phyloP scores from a whole-genome alignment of 2,797 vertebrate species.

The Spatula clypeata region DNA sequence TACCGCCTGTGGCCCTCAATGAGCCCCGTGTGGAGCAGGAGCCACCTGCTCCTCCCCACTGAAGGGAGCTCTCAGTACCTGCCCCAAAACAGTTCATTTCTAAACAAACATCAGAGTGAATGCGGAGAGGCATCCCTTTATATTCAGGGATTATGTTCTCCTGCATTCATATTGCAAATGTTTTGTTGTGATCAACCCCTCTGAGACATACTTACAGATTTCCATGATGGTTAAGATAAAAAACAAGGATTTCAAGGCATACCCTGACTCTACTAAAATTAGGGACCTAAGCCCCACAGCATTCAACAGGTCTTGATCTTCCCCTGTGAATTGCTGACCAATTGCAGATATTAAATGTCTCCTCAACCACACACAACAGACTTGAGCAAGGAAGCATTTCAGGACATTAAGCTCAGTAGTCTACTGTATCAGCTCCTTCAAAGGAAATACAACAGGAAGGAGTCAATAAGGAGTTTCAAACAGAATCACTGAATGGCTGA shows the following conservation, averaged over 20 bases:
- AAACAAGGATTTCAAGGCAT: not conserved
- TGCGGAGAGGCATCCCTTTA: not conserved
- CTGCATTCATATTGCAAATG: not conserved
- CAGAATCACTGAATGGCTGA: too few species aligned
- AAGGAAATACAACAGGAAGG: not conserved
- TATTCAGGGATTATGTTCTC: not conserved
- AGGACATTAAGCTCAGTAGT: conserved; percentile 7
- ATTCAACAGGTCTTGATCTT: not conserved
- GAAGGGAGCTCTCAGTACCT: not conserved
- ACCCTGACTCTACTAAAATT: not conserved
- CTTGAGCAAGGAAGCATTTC: not conserved
- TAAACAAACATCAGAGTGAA: not conserved
- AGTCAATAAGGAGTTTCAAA: not conserved
- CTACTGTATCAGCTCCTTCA: not conserved
- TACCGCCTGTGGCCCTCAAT: rapidly evolving
- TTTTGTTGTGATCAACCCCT: not conserved
- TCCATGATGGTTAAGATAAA: not conserved
- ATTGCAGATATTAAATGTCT: not conserved
- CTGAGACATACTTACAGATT: not conserved
- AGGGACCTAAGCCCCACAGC: not conserved
- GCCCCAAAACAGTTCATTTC: not conserved
- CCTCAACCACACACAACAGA: not conserved
- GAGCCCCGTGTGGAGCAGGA: not conserved
- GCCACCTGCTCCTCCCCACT: not conserved
- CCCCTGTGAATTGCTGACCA: not conserved